A percentile compares a stretch with the other conserved stretches of the same genome.
Evolutionary conservation across 1,140 invertebrate species (phyloP).

Genomic region (Diploscapter pachys): DNA sequence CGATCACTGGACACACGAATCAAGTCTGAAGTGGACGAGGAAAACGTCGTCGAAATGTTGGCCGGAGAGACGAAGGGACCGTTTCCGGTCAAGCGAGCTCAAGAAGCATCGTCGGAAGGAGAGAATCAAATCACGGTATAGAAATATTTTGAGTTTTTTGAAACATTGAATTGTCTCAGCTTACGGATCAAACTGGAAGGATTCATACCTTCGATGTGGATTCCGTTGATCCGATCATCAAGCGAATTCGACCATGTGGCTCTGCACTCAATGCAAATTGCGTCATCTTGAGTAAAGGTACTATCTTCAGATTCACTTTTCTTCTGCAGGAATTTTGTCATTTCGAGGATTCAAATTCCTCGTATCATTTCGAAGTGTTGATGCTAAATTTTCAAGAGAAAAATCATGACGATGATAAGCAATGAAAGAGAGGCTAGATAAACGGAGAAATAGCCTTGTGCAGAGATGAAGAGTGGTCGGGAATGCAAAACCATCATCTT

Average conservation of each 20-base stretch:
- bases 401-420: too few relatives aligned
- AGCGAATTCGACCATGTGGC: not conserved
- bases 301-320: not conserved
- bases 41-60: not conserved
- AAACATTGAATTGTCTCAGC: conserved; percentile 1
- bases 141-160: not conserved
- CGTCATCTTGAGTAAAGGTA: conserved; percentile 6
- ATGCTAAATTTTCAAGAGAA: too few relatives aligned
- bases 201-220: conserved; percentile 15
- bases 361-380: too few relatives aligned
- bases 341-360: too few relatives aligned
- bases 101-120: not conserved
- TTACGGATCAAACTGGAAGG: conserved; percentile 6
- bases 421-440: too few relatives aligned
- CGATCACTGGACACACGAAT: too few relatives aligned
- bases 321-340: too few relatives aligned
- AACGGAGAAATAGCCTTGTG: too few relatives aligned
- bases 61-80: conserved; percentile 2
- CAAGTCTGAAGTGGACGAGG: too few relatives aligned
- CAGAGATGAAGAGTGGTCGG: too few relatives aligned
- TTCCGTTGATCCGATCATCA: conserved; percentile 6
- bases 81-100: conserved; percentile 3
- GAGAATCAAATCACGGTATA: conserved; percentile 19
- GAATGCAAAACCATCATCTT: too few relatives aligned
- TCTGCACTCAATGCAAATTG: conserved; percentile 7